Evolutionary conservation across 2,797 vertebrate genomes (phyloP).

Genomic region (Ataeniobius toweri): DNA sequence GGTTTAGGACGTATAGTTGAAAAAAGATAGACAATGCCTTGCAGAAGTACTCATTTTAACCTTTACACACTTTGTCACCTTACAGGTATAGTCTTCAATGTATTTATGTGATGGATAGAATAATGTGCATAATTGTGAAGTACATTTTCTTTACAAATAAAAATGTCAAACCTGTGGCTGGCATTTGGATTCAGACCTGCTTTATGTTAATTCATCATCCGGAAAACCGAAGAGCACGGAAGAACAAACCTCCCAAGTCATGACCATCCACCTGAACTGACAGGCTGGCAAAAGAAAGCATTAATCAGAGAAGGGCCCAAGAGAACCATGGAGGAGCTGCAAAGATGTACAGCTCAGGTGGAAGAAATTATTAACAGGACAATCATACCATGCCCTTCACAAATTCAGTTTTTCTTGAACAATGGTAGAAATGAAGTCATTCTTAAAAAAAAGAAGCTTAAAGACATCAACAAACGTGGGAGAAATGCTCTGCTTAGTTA

Average conservation of each 20-base stretch:
- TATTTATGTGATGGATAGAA: background rate
- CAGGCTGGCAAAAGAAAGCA: too few species aligned
- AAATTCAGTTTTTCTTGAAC: background rate
- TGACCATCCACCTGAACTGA: background rate
- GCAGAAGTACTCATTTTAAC: background rate
- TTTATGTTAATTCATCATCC: background rate
- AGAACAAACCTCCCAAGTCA: background rate
- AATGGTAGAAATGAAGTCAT: background rate
- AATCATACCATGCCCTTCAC: background rate
- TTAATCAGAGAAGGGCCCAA: too few species aligned
- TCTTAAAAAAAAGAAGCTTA: background rate
- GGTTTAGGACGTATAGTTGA: background rate
- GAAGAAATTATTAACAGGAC: background rate
- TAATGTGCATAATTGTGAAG: background rate
- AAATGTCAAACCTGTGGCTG: background rate
- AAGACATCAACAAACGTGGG: background rate
- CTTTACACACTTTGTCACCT: background rate
- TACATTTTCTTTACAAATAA: background rate
- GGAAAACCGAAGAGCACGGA: background rate
- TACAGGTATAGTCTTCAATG: background rate
- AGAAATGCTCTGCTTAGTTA: background rate
- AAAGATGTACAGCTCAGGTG: too few species aligned
- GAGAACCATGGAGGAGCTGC: too few species aligned
- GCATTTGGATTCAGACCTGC: background rate
- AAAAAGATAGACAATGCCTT: background rate